Evolutionary conservation across 2,113 vertebrate genomes (phyloP).

Genomic region (Seriola dumerili): DNA sequence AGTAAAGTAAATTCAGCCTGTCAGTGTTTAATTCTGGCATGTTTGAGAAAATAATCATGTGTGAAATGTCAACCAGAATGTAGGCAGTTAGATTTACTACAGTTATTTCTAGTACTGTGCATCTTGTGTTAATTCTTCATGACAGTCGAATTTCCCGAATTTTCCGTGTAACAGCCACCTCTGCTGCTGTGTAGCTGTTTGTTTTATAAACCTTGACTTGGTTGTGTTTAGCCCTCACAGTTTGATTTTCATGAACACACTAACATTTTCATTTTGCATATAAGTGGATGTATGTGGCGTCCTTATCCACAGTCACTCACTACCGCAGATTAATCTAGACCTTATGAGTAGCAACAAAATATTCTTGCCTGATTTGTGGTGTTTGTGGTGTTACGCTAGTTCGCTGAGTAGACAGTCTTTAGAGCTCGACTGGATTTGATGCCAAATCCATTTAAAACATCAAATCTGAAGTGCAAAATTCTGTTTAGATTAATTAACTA

Average conservation of each 20-base stretch:
- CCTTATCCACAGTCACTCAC: not conserved
- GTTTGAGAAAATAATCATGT: conserved; percentile 17
- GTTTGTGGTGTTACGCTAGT: no score
- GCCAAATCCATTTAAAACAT: no score
- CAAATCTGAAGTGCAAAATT: no score
- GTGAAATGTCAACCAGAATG: conserved; percentile 42
- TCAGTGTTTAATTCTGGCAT: conserved; percentile 32
- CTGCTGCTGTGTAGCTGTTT: not conserved
- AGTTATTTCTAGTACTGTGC: conserved; percentile 7
- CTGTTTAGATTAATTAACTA: no score
- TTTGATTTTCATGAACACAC: not conserved
- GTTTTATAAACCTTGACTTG: conserved; percentile 18
- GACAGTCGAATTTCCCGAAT: not conserved
- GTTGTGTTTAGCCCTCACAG: not conserved
- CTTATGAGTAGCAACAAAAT: not conserved
- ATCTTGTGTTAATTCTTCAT: not conserved
- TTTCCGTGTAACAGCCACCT: no score
- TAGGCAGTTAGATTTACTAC: not conserved
- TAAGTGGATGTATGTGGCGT: not conserved
- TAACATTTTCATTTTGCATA: not conserved
- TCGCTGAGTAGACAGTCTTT: no score
- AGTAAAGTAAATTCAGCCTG: not conserved
- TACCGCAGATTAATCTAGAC: not conserved
- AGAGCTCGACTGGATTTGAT: no score
- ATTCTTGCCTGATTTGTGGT: no score